Conservation (phyloP, 2,797 vertebrate species). For the Mus spretus region DNA sequence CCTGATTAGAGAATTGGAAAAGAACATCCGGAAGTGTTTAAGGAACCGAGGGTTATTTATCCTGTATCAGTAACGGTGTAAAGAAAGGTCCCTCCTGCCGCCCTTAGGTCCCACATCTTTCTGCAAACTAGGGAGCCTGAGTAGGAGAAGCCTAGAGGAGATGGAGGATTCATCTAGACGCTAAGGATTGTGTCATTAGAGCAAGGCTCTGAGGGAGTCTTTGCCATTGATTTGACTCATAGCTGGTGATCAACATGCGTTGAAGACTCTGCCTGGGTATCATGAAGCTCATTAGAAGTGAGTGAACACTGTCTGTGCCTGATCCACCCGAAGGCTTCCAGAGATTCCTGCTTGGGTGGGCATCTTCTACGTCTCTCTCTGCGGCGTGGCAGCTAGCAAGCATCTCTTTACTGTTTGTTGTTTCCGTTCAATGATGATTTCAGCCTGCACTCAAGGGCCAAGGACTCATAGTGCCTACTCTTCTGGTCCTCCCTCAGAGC, state of each 20-base stretch:
- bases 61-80: not conserved
- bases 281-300: not conserved
- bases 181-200: not conserved
- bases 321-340: not conserved
- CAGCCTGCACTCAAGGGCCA: not conserved
- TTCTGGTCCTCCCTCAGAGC: not conserved
- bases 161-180: not conserved
- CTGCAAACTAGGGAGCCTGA: not conserved
- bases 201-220: not conserved
- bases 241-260: not conserved
- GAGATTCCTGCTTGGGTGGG: not conserved
- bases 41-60: conserved; percentile 15
- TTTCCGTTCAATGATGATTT: not conserved
- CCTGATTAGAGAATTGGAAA: conserved; percentile 56
- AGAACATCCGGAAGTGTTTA: conserved; percentile 36
- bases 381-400: not conserved
- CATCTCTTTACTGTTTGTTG: conserved; percentile 16
- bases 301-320: not conserved
- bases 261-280: not conserved
- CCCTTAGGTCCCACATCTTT: not conserved
- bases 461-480: not conserved
- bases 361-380: not conserved
- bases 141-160: not conserved
- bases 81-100: not conserved
- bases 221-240: conserved; percentile 4